Base-by-base conservation (phyloP, 2,888 invertebrate species). In the Euplagia quadripunctaria region DNA sequence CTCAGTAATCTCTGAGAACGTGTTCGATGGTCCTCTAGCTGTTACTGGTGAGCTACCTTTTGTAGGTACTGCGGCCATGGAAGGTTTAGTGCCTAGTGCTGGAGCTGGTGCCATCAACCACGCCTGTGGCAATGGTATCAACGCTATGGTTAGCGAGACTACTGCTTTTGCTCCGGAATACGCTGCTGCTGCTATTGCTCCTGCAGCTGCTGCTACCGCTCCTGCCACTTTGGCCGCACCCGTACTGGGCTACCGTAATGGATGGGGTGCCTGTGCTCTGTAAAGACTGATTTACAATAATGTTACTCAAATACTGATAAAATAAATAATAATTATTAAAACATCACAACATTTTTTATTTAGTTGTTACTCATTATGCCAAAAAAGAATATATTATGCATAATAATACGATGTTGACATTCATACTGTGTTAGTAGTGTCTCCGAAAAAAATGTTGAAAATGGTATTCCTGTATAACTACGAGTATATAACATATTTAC, bases 31-130 rank as follows among this genome's bases (percentile, higher is more conserved):
- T 31, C 61, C 61, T 0, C 82, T 75, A 17, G 55, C 58, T 16
- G 61, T 17, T 4, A 43, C 75, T 20, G 88, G 88, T 16, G 85
- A 89, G 75, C 79, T 89, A 76, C 84, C 81, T 12, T 84, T 89
- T 49, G 78, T 76, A 64, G 89, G 89, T 20, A 79, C 75, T 31
- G 86, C 87, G 4, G 77, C 83, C 16, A 31, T 61, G 61, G 61
- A 31, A 61, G 61, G 61, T 61, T 20, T 14, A 31, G 31, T 61
- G 12, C 61, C 61, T 14, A 61, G 61, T 7, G 14, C 4, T 14
- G 61, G 61, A 31, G 31, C 61, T 61, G 61, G 61, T 31, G 61
- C 31, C 31, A 58, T 58, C 11, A 58, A 58, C 14, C 61, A 61
- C 5, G 61, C 12, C 5, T 61, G 61, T 1, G 31, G 61, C 0